Conservation (phyloP, 2,113 vertebrate genomes). For the Rhinoderma darwinii region DNA sequence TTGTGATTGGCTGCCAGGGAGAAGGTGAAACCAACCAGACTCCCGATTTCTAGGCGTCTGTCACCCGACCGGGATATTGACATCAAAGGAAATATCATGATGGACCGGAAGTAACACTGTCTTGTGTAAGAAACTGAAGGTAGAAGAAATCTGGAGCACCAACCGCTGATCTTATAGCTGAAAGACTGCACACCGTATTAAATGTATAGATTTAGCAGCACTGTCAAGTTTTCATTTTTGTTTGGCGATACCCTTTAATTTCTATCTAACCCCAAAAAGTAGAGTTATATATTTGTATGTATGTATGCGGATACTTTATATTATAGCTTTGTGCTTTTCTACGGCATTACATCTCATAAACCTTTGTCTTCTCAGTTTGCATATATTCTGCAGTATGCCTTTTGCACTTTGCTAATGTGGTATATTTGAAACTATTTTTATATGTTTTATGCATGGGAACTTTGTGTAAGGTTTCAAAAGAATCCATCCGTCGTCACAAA, state of each 20-base stretch:
- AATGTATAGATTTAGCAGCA: no score
- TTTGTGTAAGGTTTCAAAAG: conserved; percentile 47
- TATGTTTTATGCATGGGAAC: conserved; percentile 28
- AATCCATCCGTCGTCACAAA: conserved; percentile 31
- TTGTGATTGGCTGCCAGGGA: no score
- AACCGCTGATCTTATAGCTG: no score
- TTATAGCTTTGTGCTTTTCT: neutral
- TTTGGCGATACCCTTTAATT: neutral
- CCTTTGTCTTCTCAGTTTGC: neutral
- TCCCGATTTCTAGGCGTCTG: no score
- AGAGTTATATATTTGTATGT: neutral
- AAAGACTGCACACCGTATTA: no score
- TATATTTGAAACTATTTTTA: neutral
- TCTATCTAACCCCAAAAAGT: neutral
- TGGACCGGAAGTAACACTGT: no score
- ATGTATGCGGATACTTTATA: neutral
- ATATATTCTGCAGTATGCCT: neutral
- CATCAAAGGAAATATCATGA: no score
- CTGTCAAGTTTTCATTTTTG: neutral
- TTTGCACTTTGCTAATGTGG: conserved; percentile 2
- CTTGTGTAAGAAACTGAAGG: no score
- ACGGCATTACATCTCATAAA: neutral
- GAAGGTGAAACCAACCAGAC: no score
- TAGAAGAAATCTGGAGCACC: no score
- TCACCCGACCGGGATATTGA: no score